phyloP scores from a whole-genome alignment of 1,140 invertebrate genomes.

The Littorina saxatilis region DNA sequence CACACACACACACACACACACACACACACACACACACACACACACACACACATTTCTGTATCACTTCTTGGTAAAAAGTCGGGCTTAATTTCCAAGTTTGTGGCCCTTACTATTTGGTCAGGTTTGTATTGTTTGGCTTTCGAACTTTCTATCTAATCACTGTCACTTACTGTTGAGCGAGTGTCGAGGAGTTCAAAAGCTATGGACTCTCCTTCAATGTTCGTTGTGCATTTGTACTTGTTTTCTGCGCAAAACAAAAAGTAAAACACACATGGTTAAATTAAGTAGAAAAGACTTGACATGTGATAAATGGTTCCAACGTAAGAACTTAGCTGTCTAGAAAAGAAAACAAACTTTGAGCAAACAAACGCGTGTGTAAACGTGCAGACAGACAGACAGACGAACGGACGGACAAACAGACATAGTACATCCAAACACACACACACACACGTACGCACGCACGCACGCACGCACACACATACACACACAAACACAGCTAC shows the following conservation, averaged over 20 bases:
- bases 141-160: not conserved
- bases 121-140: not conserved
- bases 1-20: too few species aligned
- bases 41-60: not conserved
- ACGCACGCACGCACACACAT: not conserved
- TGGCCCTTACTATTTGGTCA: not conserved
- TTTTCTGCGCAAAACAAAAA: slow-evolving; percentile 80
- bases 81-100: not conserved
- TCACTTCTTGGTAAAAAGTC: not conserved
- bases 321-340: not conserved
- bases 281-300: not conserved
- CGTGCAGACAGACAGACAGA: not conserved
- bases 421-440: not conserved
- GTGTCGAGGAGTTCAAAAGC: slow-evolving; percentile 95
- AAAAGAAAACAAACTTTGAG: not conserved
- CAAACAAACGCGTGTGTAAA: not conserved
- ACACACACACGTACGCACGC: slow-evolving; percentile 3
- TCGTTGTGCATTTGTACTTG: slow-evolving; percentile 91
- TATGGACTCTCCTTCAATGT: slow-evolving; percentile 92
- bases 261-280: not conserved
- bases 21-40: too few species aligned
- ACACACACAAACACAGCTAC: not conserved
- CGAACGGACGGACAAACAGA: not conserved
- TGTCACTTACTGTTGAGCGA: slow-evolving; percentile 77
- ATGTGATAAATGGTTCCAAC: not conserved